phyloP scores from a whole-genome alignment of 2,797 vertebrate species.

The Danio choprae region DNA sequence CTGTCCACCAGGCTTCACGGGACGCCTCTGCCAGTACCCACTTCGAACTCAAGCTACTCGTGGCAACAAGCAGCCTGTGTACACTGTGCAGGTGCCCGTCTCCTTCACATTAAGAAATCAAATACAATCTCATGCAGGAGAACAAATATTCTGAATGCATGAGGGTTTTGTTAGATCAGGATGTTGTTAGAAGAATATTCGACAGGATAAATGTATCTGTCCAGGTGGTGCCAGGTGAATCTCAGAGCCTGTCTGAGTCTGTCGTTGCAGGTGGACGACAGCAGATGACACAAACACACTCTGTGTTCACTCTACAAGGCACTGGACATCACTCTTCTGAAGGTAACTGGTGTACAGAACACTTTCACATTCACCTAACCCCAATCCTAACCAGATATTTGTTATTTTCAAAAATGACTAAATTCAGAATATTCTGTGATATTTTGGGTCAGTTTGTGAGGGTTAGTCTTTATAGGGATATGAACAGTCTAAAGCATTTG shows the following conservation, averaged over 20 bases:
- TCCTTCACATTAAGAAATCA: background rate
- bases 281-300: slow-evolving; percentile 78
- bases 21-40: slow-evolving; percentile 89
- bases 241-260: slow-evolving; percentile 70
- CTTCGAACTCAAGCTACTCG: slow-evolving; percentile 76
- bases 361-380: background rate
- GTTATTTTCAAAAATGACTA: too few relatives aligned
- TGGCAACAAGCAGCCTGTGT: slow-evolving; percentile 88
- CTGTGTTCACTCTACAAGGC: slow-evolving; percentile 81
- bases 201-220: slow-evolving; percentile 13
- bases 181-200: slow-evolving; percentile 35
- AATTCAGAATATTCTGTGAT: background rate
- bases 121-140: background rate
- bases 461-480: background rate
- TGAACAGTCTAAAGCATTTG: too few relatives aligned
- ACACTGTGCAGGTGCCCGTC: slow-evolving; percentile 71
- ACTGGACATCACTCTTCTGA: slow-evolving; percentile 85
- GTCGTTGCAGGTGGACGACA: slow-evolving; percentile 66
- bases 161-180: background rate
- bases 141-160: background rate
- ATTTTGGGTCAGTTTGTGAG: background rate
- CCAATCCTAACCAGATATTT: too few relatives aligned
- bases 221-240: slow-evolving; percentile 77
- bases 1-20: slow-evolving; percentile 89
- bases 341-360: slow-evolving; percentile 74